Conservation (phyloP, 2,888 invertebrate genomes). For the Matsumyia berberina region DNA sequence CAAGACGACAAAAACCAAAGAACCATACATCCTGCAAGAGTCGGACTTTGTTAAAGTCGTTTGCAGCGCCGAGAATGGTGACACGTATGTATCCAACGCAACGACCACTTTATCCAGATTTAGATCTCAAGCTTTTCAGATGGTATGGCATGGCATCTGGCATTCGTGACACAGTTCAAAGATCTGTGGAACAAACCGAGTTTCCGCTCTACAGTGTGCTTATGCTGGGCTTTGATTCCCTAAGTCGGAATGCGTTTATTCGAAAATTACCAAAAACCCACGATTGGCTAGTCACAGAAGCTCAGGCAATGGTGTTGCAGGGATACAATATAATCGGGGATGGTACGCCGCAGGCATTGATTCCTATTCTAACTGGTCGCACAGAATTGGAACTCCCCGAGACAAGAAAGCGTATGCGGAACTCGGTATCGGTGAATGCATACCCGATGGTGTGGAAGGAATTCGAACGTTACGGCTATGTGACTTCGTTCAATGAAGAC, state of each 20-base stretch:
- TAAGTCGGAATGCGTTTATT: conserved; percentile 92
- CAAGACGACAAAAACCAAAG: conserved; percentile 85
- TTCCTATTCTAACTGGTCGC: conserved; percentile 94
- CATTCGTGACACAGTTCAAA: conserved; percentile 83
- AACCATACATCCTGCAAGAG: conserved; percentile 86
- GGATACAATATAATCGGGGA: conserved; percentile 95
- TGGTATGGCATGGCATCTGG: conserved; percentile 90
- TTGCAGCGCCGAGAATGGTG: conserved; percentile 85
- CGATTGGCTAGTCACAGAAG: conserved; percentile 87
- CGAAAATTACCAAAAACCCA: conserved; percentile 91
- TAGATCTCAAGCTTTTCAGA: conserved; percentile 77
- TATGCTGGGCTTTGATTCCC: conserved; percentile 95
- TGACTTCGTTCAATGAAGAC: conserved; percentile 95
- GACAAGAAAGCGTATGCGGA: conserved; percentile 88
- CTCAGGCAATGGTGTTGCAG: conserved; percentile 88
- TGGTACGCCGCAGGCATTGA: conserved; percentile 93
- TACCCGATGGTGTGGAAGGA: conserved; percentile 95
- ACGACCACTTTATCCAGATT: not conserved
- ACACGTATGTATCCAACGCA: conserved; percentile 79
- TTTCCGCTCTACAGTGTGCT: conserved; percentile 87
- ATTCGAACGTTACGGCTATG: conserved; percentile 88
- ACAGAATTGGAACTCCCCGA: conserved; percentile 95
- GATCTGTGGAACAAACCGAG: conserved; percentile 74
- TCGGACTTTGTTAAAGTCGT: conserved; percentile 90
- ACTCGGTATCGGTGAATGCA: conserved; percentile 88